These are phyloP conservation scores for Calycopis cecrops DNA, from an alignment of 1,140 invertebrate genomes.

Conservation along the genomic window DNA sequence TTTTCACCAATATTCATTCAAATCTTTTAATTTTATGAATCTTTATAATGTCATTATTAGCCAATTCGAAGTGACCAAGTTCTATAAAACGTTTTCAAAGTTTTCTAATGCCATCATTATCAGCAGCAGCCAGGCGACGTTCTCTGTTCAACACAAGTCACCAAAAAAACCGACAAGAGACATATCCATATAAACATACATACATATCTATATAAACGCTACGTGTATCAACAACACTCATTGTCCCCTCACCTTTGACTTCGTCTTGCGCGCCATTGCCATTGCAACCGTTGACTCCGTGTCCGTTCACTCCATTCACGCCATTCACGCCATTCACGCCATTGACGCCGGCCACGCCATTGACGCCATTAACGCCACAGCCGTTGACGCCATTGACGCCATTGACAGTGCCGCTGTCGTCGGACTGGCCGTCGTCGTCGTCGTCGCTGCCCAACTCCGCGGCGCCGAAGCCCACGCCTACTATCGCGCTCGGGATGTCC, in stretches of 20 bases:
- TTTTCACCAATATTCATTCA: too few relatives aligned
- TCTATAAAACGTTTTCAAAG: too few relatives aligned
- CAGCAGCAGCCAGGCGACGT: too few relatives aligned
- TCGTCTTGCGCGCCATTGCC: slow-evolving; percentile 41
- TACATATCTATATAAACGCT: too few relatives aligned
- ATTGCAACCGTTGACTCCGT: slow-evolving; percentile 38
- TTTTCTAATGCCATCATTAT: too few relatives aligned
- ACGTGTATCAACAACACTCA: too few relatives aligned
- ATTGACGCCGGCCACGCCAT: slow-evolving; percentile 30
- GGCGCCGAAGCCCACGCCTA: slow-evolving; percentile 46
- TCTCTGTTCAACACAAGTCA: too few relatives aligned
- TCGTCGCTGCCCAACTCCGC: slow-evolving; percentile 48
- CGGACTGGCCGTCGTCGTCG: slow-evolving; percentile 30
- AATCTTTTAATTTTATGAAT: too few relatives aligned
- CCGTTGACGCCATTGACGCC: slow-evolving; percentile 29
- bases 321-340: slow-evolving; percentile 26
- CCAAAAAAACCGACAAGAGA: too few relatives aligned
- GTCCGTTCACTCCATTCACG: slow-evolving; percentile 28
- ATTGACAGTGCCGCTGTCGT: slow-evolving; percentile 25
- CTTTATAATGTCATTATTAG: too few relatives aligned
- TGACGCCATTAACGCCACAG: slow-evolving; percentile 27
- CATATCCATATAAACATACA: too few relatives aligned
- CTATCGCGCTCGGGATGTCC: slow-evolving; percentile 51
- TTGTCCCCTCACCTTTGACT: slow-evolving; percentile 37
- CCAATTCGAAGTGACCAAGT: too few relatives aligned